A percentile compares a stretch with the other conserved stretches of the same genome.
These are phyloP conservation scores for Meriones psammophilus DNA, from an alignment of 2,797 vertebrate genomes.

Conservation along the genomic window DNA sequence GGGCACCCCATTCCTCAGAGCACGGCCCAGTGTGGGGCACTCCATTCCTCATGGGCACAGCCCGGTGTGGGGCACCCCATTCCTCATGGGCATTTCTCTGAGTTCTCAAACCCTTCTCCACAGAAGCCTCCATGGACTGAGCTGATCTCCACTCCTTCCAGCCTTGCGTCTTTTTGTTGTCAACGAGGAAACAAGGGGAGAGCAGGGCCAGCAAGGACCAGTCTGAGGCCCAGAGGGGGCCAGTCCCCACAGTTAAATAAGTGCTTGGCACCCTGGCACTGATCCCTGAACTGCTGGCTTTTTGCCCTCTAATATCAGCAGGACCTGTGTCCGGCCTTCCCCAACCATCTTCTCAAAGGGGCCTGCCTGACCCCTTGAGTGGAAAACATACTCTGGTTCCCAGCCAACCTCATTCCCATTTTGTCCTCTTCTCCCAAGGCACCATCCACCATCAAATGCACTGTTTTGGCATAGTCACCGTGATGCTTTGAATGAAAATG, in stretches of 20 bases:
- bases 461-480: background rate
- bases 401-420: accelerated
- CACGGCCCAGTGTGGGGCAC: too few species aligned
- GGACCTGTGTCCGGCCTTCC: background rate
- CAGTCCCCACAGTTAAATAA: background rate
- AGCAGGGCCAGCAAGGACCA: too few species aligned
- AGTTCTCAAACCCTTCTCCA: background rate
- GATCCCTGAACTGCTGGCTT: background rate
- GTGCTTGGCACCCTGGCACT: background rate
- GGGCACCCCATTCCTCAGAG: too few species aligned
- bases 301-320: background rate
- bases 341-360: background rate
- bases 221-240: background rate
- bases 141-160: background rate
- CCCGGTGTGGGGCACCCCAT: too few species aligned
- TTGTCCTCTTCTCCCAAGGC: background rate
- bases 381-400: background rate
- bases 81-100: accelerated
- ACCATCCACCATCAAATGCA: accelerated
- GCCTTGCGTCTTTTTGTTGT: accelerated
- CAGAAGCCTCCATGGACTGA: background rate
- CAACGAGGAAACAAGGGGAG: background rate
- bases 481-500: background rate
- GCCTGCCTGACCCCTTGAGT: background rate
- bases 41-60: too few species aligned